Evolutionary conservation across 1,140 invertebrate species (phyloP), one percentile per base, ranked within the genome.

Genomic region (Euwallacea similis): DNA sequence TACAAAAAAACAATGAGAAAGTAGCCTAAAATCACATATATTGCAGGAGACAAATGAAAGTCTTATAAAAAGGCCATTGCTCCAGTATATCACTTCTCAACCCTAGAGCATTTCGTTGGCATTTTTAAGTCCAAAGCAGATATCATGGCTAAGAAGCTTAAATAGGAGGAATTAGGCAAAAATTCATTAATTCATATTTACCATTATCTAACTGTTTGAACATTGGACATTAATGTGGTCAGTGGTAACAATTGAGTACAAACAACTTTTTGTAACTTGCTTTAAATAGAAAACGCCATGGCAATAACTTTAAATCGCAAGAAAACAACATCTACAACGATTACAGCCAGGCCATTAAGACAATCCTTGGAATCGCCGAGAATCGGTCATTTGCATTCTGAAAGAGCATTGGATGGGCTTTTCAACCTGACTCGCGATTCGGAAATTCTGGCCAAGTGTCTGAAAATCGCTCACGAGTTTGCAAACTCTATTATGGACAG

Each of bases 1-100:
- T 50, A 54, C 47, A 9, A 55, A 15, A 7, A 7, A 7, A 11
- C 11, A 7, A 21, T 33, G 42, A 9, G 33, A 16, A 9, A 59
- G 42, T 6, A 33, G 6, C 8, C 67, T 8, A 9, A 62, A 41
- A 13, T 43, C 50, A 43, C n/a, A n/a, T n/a, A n/a, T 43, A n/a
- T 43, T 62, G 42, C 50, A 74, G 79, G 72, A 9, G 4, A 67
- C 53, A 73, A 89, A 83, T 93, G 92, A 91, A 84, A 84, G 53
- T 77, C 73, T 0, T 82, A 89, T 64, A 79, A 91, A 9, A 91
- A 90, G 80, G 80, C 92, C 54, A 81, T 95, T 11, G 94, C 93
- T 0, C 93, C 93, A 4, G 89, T 92, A 2, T 95, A 95, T 78
- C 93, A 95, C 80, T 94, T 93, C 78, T 89, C 90, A 76, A 93